Conservation (phyloP, 2,113 vertebrate species). For the Campylomormyrus numenius region DNA sequence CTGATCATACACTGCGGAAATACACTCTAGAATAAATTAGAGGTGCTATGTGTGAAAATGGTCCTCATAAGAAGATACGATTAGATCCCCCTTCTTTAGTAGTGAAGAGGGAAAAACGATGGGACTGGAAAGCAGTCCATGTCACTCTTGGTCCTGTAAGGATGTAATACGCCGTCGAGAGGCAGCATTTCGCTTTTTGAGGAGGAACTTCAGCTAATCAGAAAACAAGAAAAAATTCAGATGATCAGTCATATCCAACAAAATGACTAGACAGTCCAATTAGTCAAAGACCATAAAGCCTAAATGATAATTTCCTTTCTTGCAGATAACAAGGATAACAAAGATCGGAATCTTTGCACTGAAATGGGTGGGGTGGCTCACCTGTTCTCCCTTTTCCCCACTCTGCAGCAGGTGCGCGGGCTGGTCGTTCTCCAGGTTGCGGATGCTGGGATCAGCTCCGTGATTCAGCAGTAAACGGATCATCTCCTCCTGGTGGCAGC, state of each 20-base stretch:
- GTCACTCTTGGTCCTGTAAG: constrained; percentile 67
- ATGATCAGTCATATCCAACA: background rate
- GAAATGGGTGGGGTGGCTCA: constrained; percentile 37
- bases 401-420: constrained; percentile 75
- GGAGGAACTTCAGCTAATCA: constrained; percentile 70
- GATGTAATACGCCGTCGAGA: constrained; percentile 63
- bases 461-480: constrained; percentile 65
- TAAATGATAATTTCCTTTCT: background rate
- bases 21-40: constrained; percentile 26
- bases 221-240: background rate
- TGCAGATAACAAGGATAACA: background rate
- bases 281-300: background rate
- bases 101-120: constrained; percentile 32
- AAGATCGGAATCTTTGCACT: background rate
- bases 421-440: constrained; percentile 85
- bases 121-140: constrained; percentile 59
- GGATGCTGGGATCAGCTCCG: constrained; percentile 74
- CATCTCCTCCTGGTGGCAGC: constrained; percentile 66
- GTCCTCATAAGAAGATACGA: constrained; percentile 40
- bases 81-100: constrained; percentile 40
- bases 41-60: constrained; percentile 8
- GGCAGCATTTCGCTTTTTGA: constrained; percentile 72
- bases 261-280: background rate
- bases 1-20: background rate
- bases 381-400: constrained; percentile 67